These are phyloP conservation scores for Parazoanthus swiftii DNA, from an alignment of 92 coral and sea anemone species.

Conservation along the genomic window DNA sequence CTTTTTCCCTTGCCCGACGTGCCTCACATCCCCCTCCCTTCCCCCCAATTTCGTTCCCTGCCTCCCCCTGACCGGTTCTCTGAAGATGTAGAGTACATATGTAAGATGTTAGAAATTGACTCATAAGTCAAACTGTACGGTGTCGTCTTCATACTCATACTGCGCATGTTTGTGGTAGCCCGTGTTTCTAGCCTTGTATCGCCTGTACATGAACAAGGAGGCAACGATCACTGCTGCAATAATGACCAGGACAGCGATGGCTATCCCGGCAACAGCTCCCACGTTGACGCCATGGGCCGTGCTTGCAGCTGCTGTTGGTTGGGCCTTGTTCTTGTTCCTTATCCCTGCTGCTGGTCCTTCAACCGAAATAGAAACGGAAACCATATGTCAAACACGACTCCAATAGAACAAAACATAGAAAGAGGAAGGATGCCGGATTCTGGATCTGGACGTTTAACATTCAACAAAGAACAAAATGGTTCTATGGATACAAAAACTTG, in stretches of 20 bases:
- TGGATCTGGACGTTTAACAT: too few species aligned
- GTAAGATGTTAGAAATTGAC: not conserved
- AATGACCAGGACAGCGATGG: not conserved
- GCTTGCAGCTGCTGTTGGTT: not conserved
- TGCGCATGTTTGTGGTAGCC: conserved; percentile 11
- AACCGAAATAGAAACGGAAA: too few species aligned
- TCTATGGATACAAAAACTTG: too few species aligned
- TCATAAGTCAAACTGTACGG: not conserved
- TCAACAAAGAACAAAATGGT: too few species aligned
- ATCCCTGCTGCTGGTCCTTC: not conserved
- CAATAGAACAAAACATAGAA: too few species aligned
- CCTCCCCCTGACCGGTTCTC: not conserved
- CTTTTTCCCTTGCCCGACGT: too few species aligned
- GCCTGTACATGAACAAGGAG: not conserved
- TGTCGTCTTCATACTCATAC: conserved; percentile 2
- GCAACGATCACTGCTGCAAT: not conserved
- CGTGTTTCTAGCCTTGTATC: not conserved
- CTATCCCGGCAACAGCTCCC: conserved; percentile 1
- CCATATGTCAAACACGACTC: too few species aligned
- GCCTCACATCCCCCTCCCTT: not conserved
- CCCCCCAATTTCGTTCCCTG: not conserved
- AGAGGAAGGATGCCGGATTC: too few species aligned
- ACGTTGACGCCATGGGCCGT: not conserved
- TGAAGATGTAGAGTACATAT: too few species aligned
- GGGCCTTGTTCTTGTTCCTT: not conserved